Base-by-base conservation (phyloP, 30 jellyfish, hydroid and myxozoan species). In the Hydra vulgaris region DNA sequence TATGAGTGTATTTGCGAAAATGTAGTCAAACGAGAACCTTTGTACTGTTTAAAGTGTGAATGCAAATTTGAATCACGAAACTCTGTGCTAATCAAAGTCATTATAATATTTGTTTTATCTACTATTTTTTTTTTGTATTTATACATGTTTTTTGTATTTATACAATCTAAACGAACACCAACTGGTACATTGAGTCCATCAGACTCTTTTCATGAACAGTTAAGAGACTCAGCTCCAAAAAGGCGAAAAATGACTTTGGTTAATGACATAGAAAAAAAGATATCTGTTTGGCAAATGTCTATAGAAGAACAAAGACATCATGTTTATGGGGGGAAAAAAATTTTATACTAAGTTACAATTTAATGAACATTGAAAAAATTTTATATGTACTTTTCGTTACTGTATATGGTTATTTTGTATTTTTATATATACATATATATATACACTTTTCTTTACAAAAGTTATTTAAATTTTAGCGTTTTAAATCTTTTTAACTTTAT, bases 41-140 rank as follows among this genome's bases (percentile, higher is more conserved):
- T 81, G 25, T 89, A 72, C 71, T 89, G 96, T 69, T 84, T 89
- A 88, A 83, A 89, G 71, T 89, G 96, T 54, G 90, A 89, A 54
- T 89, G 96, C 82, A 74, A 84, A 15, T 89, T 79, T 81, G 96
- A 83, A 69, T 87, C 96, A 52, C 89, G 96, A 40, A 89, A 84
- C 74, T 84, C 95, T n/a, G 67, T 79, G 40, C 77, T 89, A 21
- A 89, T 89, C 86, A 89, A 89, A 90, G 96, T 89, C 70, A 17
- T 27, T 53, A 78, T 88, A 7, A 77, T 82, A 20, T 82, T 88
- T 66, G 94, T 88, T 23, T 15, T 88, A 71, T 83, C 85, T 54
- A 19, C 72, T 23, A 88, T 83, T 76, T 88, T 76, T 17, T 69
- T 66, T 7, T 79, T 88, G 69, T 84, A 81, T 54, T 17, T 88